Base-by-base conservation (phyloP, 2,888 invertebrate species). In the Xestia c-nigrum region DNA sequence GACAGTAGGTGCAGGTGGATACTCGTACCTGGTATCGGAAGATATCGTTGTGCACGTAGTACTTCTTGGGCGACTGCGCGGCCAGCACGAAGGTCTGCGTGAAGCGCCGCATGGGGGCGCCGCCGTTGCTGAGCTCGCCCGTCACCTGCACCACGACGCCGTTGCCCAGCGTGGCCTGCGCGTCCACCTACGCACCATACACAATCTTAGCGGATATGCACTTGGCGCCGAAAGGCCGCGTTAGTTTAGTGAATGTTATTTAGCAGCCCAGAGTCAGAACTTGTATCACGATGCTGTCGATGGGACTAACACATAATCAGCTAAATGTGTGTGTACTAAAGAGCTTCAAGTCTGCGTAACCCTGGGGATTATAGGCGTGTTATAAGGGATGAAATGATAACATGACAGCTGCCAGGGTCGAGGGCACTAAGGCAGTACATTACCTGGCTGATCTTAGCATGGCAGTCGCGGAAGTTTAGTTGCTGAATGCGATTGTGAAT, bases 11-110 rank as follows among this genome's bases (percentile, higher is more conserved):
- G 59, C 19, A 19, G 38, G 19, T 9, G 1, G 46, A 47, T 59
- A 97, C 31, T 2, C 31, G 31, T 31, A 31, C 99, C 97, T 99
- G 99, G 95, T 99, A 99, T 85, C 99, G 98, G 97, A 99, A 99
- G 95, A 99, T 99, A 96, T 99, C 99, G 95, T 99, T 99, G 96
- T 99, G 99, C 81, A 99, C 99, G 94, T 99, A 99, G 97, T 99
- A 99, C 97, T 99, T 99, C 97, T 99, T 99, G 79, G 99, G 99
- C 77, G 99, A 98, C 96, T 99, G 99, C 81, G 99, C 98, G 82
- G 99, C 99, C 94, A 99, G 97, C 77, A 99, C 99, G 97, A 99
- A 96, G 88, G 99, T 99, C 97, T 99, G 99, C 93, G 99, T 99
- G 97, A 99, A 99, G 77, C 99, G 98, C 43, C 99, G 98, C 99